These are phyloP conservation scores for Fregata magnificens DNA, from an alignment of 2,113 vertebrate species.

Conservation along the genomic window DNA sequence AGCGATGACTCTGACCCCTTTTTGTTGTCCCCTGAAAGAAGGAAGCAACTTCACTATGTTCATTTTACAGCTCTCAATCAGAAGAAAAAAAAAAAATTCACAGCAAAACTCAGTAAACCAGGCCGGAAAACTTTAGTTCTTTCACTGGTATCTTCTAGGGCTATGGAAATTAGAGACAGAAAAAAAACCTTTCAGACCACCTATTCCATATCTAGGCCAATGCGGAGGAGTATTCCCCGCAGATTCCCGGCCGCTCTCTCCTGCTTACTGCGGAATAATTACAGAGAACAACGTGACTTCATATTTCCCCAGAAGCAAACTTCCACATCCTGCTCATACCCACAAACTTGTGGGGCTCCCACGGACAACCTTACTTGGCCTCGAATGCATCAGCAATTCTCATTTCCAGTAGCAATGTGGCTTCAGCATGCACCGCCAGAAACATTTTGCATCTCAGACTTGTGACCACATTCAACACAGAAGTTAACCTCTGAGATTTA, in stretches of 20 bases:
- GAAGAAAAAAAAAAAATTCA: not conserved
- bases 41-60: rapidly evolving
- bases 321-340: not conserved
- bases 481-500: not conserved
- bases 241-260: not conserved
- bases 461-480: not conserved
- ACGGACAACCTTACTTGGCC: rapidly evolving
- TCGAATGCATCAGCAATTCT: not conserved
- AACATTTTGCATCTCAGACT: rapidly evolving
- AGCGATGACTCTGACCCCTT: not conserved
- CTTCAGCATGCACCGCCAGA: rapidly evolving
- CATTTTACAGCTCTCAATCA: not conserved
- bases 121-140: not conserved
- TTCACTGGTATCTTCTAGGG: not conserved
- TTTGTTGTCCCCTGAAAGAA: not conserved
- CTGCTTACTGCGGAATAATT: not conserved
- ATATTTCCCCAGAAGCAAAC: not conserved
- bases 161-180: not conserved
- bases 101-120: not conserved
- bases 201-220: not conserved
- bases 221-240: not conserved
- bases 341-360: rapidly evolving
- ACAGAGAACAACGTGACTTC: not conserved
- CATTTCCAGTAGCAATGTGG: rapidly evolving
- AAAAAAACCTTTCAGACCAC: not conserved